Base-by-base conservation (phyloP, 2,888 invertebrate species). In the Cantharis flavilabris region DNA sequence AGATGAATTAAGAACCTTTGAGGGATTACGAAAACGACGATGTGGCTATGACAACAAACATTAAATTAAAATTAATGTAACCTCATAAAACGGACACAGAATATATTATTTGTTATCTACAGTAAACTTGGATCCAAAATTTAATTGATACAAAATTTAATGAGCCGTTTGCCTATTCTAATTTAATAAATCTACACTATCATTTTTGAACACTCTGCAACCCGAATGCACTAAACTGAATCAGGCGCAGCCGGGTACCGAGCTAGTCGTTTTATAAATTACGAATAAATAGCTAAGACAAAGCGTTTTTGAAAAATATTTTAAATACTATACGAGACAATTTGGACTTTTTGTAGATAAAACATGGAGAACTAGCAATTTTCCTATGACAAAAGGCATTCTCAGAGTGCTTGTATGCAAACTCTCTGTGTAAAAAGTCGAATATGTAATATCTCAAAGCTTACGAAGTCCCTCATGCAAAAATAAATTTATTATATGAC, bases 1-100 rank as follows among this genome's bases (percentile, higher is more conserved):
- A 64, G 73, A 73, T 71, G 77, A 71, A 71, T 73, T 70, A 73
- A 74, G 74, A 73, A 73, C 70, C 70, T 77, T 77, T 71, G 74
- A 74, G 77, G 67, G 77, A 71, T 69, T 67, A 62, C 49, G 76
- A 65, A 72, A 75, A 69, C 72, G 72, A 71, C 69, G 69, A 69
- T 76, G 69, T 23, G 76, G 33, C 62, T 72, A 69, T 70, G 69
- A 65, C 64, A 64, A 65, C 63, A 76, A 73, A 72, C 62, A 67
- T 65, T 18, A 33, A 63, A 63, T 73, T 64, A 73, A 70, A 67
- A 23, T 67, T 67, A 23, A 67, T 67, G 20, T 49, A 49, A 49
- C 49, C 49, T 49, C 49, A n/a, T 49, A 49, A 49, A n/a, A 49
- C n/a, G 49, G 49, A 49, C 49, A 49, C 49, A 49, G n/a, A 49